Evolutionary conservation across 2,113 vertebrate species (phyloP).

Genomic region (Nanorana parkeri): DNA sequence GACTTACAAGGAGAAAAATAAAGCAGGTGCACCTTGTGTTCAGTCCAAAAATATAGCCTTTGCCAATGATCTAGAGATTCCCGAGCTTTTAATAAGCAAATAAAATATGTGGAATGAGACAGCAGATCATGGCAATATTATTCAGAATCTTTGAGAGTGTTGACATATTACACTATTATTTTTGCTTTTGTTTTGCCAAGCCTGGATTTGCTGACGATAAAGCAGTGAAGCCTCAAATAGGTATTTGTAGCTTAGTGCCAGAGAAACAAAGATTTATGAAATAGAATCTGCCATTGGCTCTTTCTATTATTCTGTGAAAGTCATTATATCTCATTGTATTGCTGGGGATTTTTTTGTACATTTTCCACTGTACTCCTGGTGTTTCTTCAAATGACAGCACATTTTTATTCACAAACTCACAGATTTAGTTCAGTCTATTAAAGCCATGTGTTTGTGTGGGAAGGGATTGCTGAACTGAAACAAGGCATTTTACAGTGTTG

Average conservation of each 20-base stretch:
- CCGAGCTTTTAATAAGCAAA: conserved; percentile 42
- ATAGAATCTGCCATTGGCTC: conserved; percentile 40
- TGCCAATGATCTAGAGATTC: conserved; percentile 31
- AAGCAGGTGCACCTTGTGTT: background rate
- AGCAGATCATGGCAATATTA: conserved; percentile 43
- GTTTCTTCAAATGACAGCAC: conserved; percentile 15
- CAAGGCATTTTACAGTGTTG: background rate
- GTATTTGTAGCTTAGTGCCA: conserved; percentile 42
- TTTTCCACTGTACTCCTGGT: conserved; percentile 13
- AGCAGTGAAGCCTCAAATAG: conserved; percentile 46
- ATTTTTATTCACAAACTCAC: conserved; percentile 21
- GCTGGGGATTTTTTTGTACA: conserved; percentile 19
- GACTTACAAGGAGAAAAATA: background rate
- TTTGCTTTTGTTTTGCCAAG: conserved; percentile 42
- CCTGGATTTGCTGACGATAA: conserved; percentile 43
- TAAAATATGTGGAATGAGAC: conserved; percentile 38
- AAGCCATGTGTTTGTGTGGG: conserved; percentile 24
- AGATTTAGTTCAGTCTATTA: conserved; percentile 30
- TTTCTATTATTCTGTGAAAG: conserved; percentile 46
- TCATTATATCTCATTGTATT: conserved; percentile 48
- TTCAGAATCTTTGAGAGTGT: conserved; percentile 23
- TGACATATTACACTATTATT: conserved; percentile 50
- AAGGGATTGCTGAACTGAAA: conserved; percentile 25
- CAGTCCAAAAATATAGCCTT: background rate
- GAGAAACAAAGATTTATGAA: conserved; percentile 50